Percentiles rank a stretch among this genome's conserved stretches.
phyloP scores from a whole-genome alignment of 1,140 invertebrate species.

The Paramacrobiotus metropolitanus region DNA sequence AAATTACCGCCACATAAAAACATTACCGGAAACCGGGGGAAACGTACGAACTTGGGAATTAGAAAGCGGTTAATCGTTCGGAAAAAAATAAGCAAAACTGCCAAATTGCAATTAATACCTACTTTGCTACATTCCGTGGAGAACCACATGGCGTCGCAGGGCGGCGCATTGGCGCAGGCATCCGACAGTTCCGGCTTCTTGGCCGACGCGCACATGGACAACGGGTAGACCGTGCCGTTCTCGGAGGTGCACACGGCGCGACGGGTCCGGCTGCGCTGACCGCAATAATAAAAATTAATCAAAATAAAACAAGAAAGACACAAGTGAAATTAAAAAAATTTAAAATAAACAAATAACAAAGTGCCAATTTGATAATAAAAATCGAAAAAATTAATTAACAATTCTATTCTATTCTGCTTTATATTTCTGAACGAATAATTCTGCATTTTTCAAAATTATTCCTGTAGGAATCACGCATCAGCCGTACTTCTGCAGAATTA shows the following conservation, averaged over 20 bases:
- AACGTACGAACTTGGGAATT: too few relatives aligned
- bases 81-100: slow-evolving; percentile 9
- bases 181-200: slow-evolving; percentile 32
- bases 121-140: slow-evolving; percentile 35
- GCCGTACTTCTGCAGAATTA: too few relatives aligned
- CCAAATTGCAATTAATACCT: slow-evolving; percentile 7
- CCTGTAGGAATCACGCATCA: too few relatives aligned
- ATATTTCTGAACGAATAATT: too few relatives aligned
- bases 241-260: slow-evolving; percentile 44
- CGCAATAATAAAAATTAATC: slow-evolving; percentile 25
- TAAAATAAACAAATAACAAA: too few relatives aligned
- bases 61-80: not conserved
- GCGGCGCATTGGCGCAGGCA: slow-evolving; percentile 28
- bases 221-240: slow-evolving; percentile 40
- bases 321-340: too few relatives aligned
- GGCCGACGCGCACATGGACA: slow-evolving; percentile 35
- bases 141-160: slow-evolving; percentile 57
- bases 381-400: slow-evolving; percentile 7
- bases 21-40: too few relatives aligned
- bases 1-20: too few relatives aligned
- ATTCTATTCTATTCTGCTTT: not conserved
- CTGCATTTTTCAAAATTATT: too few relatives aligned
- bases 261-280: slow-evolving; percentile 44
- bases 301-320: too few relatives aligned
- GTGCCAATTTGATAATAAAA: slow-evolving; percentile 11